Percentiles rank a stretch among this genome's conserved stretches.
Conservation (phyloP, 2,888 invertebrate genomes). For the Drymonia ruficornis region DNA sequence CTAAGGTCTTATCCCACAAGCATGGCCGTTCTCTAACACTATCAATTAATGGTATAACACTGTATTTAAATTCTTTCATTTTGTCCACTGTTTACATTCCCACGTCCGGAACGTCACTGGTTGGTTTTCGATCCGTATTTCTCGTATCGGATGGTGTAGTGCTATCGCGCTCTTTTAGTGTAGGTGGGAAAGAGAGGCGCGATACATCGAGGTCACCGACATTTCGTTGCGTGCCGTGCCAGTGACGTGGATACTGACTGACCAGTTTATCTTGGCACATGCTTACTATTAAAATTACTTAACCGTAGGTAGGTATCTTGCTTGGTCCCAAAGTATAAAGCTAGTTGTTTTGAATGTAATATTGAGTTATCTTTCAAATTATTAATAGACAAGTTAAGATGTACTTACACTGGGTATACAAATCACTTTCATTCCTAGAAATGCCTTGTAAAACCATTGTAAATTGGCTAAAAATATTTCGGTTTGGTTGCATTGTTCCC, state of each 20-base stretch:
- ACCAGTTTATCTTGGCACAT: constrained; percentile 37
- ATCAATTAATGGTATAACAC: constrained; percentile 60
- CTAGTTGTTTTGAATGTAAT: no score
- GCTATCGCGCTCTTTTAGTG: constrained; percentile 37
- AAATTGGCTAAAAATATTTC: no score
- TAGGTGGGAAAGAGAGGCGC: constrained; percentile 40
- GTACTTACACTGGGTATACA: no score
- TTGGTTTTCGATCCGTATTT: constrained; percentile 41
- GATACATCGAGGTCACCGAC: constrained; percentile 61
- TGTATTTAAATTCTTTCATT: constrained; percentile 71
- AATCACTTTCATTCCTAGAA: no score
- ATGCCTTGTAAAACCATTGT: no score
- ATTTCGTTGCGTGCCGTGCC: constrained; percentile 23
- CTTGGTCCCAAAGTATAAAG: no score
- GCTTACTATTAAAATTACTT: no score
- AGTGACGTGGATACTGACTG: constrained; percentile 11
- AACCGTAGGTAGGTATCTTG: no score
- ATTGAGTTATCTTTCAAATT: no score
- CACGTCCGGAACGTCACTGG: constrained; percentile 63
- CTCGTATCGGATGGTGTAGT: constrained; percentile 60
- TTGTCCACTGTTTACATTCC: constrained; percentile 57
- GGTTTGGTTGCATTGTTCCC: no score
- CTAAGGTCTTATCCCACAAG: constrained; percentile 72
- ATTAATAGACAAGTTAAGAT: no score
- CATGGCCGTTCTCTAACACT: constrained; percentile 62